Evolutionary conservation across 1,140 invertebrate genomes (phyloP), one percentile per base, ranked within the genome.

Genomic region (Leptoteleia sp.): DNA sequence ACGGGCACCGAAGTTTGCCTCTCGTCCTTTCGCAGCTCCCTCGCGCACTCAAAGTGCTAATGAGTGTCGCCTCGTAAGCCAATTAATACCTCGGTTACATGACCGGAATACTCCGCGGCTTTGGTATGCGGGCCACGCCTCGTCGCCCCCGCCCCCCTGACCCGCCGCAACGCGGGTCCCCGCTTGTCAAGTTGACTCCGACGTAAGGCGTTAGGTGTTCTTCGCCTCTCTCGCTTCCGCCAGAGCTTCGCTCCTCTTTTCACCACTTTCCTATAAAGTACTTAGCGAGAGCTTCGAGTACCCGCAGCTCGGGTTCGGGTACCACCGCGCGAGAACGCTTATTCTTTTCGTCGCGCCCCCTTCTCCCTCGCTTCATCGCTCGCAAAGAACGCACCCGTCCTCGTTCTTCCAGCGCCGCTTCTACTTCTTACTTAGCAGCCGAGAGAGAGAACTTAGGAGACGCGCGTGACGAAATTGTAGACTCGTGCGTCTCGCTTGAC

Each of bases 51-150:
- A 88, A 88, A 88, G 87, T 90, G 87, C 87, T 90, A 89, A 89
- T 90, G 87, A 89, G 86, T 87, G 88, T 89, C 88, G 85, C 87
- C 87, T 86, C 86, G 87, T 89, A 90, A 90, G 88, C 89, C 88
- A 90, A 90, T 90, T 90, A 89, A 90, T 89, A 85, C 86, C 85
- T 67, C 79, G 80, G 81, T 82, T 88, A 89, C 88, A 89, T 89
- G 88, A 89, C 87, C 87, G 77, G 87, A 89, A 89, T 89, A 89
- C 86, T 82, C 81, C 73, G 81, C 81, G 84, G 83, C 85, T 88
- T 89, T 88, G 82, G 84, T 89, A 89, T 89, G 87, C 88, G 64
- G 83, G 76, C 85, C 85, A 88, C 87, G 87, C 85, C 86, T 88
- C 87, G 88, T 80, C 84, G 80, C 75, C 81, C 73, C 62, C 80